Conservation (phyloP, 2,113 vertebrate genomes). For the Salvelinus namaycush region DNA sequence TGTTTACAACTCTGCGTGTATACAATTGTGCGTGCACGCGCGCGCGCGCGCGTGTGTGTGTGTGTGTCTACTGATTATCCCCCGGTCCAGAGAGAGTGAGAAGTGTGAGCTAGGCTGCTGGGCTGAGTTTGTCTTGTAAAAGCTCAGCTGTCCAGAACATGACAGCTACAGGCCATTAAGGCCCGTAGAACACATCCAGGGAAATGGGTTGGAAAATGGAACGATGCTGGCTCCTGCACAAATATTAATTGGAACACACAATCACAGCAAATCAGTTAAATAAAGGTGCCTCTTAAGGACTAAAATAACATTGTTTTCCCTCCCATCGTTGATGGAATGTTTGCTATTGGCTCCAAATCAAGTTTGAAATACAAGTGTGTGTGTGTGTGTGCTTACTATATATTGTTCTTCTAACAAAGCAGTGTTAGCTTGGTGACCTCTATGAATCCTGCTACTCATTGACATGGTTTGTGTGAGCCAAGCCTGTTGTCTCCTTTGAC, state of each 20-base stretch:
- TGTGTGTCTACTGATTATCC: conserved; percentile 48
- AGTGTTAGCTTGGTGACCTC: conserved; percentile 60
- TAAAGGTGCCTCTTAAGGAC: conserved; percentile 54
- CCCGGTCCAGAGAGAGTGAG: conserved; percentile 68
- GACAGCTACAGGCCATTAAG: conserved; percentile 99
- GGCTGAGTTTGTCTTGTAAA: conserved; percentile 99
- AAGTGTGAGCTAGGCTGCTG: conserved; percentile 71
- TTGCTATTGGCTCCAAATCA: background rate
- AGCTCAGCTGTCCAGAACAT: conserved; percentile 99
- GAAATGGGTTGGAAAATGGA: conserved; percentile 99
- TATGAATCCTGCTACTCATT: conserved; percentile 72
- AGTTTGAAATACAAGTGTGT: background rate
- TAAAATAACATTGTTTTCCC: conserved; percentile 70
- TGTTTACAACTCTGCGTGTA: too few species aligned
- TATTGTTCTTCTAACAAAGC: background rate
- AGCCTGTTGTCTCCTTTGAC: conserved; percentile 80
- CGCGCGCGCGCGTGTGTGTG: background rate
- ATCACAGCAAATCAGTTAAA: conserved; percentile 90
- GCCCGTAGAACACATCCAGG: conserved; percentile 99
- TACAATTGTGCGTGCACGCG: too few species aligned
- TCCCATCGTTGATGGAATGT: conserved; percentile 43
- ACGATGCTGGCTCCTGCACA: conserved; percentile 85
- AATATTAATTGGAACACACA: conserved; percentile 97
- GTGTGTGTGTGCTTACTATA: background rate
- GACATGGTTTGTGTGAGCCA: conserved; percentile 70